A percentile compares a stretch with the other conserved stretches of the same genome.
Conservation (phyloP, 2,113 vertebrate genomes). For the Grus americana region DNA sequence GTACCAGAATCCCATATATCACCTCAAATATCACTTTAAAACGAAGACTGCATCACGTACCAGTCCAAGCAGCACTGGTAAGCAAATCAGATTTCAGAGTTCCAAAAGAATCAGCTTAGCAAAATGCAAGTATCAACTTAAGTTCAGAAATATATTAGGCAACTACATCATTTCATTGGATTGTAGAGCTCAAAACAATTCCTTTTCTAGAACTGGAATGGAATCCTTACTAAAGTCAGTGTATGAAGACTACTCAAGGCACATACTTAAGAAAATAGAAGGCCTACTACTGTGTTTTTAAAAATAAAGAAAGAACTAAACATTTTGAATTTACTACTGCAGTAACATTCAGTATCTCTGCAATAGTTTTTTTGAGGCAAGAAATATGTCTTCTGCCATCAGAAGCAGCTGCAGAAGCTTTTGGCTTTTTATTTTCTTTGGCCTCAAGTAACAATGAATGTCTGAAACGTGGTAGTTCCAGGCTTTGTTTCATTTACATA, state of each 20-base stretch:
- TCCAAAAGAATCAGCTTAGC: conserved; percentile 8
- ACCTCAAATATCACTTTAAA: not conserved
- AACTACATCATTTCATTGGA: conserved; percentile 24
- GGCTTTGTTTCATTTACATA: not conserved
- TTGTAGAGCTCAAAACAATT: conserved; percentile 36
- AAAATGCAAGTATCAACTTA: conserved; percentile 43
- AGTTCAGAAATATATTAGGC: conserved; percentile 55
- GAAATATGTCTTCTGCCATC: not conserved
- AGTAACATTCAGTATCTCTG: not conserved
- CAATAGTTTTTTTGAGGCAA: not conserved
- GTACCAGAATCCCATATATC: not conserved
- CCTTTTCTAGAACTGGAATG: conserved; percentile 24
- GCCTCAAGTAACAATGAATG: not conserved
- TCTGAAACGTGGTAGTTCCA: not conserved
- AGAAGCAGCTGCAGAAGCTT: not conserved
- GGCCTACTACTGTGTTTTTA: not conserved
- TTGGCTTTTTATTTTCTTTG: not conserved
- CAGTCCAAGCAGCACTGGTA: not conserved
- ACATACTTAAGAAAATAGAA: not conserved
- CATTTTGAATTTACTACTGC: not conserved
- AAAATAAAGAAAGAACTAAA: not conserved
- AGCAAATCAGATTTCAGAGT: not conserved
- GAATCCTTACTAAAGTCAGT: not conserved
- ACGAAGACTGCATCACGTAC: not conserved
- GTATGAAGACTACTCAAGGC: not conserved